Base-by-base conservation (phyloP, 2,888 invertebrate species). In the Sympetrum striolatum region DNA sequence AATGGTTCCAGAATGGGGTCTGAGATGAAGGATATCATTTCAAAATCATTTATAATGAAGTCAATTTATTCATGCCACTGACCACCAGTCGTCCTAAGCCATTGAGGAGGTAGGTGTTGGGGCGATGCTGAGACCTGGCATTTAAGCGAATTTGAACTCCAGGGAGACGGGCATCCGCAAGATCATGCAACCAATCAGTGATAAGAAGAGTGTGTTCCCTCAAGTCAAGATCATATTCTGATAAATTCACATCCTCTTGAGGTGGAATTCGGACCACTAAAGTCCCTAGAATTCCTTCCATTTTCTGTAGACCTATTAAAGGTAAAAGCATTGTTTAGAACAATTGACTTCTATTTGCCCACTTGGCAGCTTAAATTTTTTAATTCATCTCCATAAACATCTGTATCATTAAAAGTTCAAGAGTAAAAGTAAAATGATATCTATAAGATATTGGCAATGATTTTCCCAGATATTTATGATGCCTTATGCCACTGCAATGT, bases 161-260 rank as follows among this genome's bases (percentile, higher is more conserved):
- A 0, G 93, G 93, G 53, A 91, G 91, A 91, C 92, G 92, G 90
- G 93, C 92, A 90, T 93, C 93, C 5, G 93, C 90, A 14, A 90
- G 39, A 10, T 91, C 86, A 81, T 92, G 92, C 44, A 94, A 91
- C 94, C 94, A 95, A 92, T 95, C 94, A 60, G 93, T 93, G 80
- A 94, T 92, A 22, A 94, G 91, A 0, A 94, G 92, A 25, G 93
- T 93, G 92, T 95, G 94, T 60, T 94, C 94, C 2, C 94, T 93
- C 53, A 94, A 92, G 91, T 95, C 95, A 48, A 92, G 92, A 92
- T 94, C 94, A 92, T 94, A 94, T 14, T 93, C 91, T 22, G 60
- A 60, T 5, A 91, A 73, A 39, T 92, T 91, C 5, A 92, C 91
- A 48, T 93, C 92, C 31, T 92, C 91, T 48, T 92, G 92, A 25